phyloP scores from a whole-genome alignment of 1,140 invertebrate genomes.

The Rhynchophorus ferrugineus region DNA sequence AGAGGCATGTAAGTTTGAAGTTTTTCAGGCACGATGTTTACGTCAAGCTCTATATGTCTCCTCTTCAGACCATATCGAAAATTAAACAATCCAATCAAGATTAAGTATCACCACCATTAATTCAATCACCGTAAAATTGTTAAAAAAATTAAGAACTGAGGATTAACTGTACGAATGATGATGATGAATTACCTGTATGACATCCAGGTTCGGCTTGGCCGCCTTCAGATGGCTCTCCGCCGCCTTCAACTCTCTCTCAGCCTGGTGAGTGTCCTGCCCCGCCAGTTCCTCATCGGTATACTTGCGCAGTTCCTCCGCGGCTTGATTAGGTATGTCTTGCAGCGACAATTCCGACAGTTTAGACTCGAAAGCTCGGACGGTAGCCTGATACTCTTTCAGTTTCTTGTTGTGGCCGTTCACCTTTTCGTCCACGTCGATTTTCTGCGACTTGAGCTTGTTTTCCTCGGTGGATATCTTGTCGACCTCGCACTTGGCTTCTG shows the following conservation, averaged over 20 bases:
- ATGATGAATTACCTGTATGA: conserved; percentile 69
- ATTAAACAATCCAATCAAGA: too few relatives aligned
- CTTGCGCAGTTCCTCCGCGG: conserved; percentile 45
- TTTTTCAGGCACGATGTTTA: too few relatives aligned
- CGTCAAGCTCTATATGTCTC: too few relatives aligned
- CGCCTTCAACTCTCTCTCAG: conserved; percentile 56
- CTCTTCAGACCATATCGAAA: too few relatives aligned
- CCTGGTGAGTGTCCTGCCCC: conserved; percentile 48
- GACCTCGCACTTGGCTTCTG: conserved; percentile 43
- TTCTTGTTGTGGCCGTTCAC: conserved; percentile 56
- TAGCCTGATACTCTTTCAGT: conserved; percentile 53
- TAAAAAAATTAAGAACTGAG: too few relatives aligned
- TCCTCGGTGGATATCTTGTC: conserved; percentile 53
- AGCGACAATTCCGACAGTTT: conserved; percentile 55
- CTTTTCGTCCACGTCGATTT: conserved; percentile 71
- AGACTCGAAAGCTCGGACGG: conserved; percentile 26
- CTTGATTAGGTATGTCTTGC: conserved; percentile 57
- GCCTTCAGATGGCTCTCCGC: conserved; percentile 60
- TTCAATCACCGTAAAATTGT: too few relatives aligned
- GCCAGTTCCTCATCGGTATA: conserved; percentile 65
- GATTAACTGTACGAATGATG: too few relatives aligned
- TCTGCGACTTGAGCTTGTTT: conserved; percentile 58
- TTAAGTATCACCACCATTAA: too few relatives aligned
- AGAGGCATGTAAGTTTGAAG: too few relatives aligned
- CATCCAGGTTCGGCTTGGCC: conserved; percentile 70